These are phyloP conservation scores for Alosa sapidissima DNA, from an alignment of 2,797 vertebrate genomes.

Conservation along the genomic window DNA sequence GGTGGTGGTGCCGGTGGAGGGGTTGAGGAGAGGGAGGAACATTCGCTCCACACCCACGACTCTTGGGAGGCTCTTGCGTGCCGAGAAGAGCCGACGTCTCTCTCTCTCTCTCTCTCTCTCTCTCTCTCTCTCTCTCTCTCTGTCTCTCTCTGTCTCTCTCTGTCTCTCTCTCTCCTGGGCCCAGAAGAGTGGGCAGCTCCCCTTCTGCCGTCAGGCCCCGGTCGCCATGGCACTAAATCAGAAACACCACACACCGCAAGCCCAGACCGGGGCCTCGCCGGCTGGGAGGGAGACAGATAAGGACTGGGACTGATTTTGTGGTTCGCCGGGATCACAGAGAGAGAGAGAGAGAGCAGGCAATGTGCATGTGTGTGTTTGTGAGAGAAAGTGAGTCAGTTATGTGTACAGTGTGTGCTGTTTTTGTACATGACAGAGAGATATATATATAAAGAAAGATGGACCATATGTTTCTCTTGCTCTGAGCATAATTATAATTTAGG, in stretches of 20 bases:
- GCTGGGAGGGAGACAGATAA: slow-evolving; percentile 43
- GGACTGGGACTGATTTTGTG: slow-evolving; percentile 45
- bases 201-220: slow-evolving; percentile 16
- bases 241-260: slow-evolving; percentile 25
- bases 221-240: slow-evolving; percentile 27
- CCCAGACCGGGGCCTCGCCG: slow-evolving; percentile 34
- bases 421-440: slow-evolving; percentile 13
- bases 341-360: neutral
- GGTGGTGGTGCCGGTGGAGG: neutral
- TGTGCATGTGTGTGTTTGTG: neutral
- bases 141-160: neutral
- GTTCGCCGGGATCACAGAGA: slow-evolving; percentile 37
- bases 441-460: slow-evolving; percentile 37
- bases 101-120: neutral
- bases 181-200: slow-evolving; percentile 20
- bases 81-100: slow-evolving; percentile 13
- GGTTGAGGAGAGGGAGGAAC: neutral
- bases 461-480: slow-evolving; percentile 46
- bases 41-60: slow-evolving; percentile 16
- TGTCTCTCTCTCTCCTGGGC: neutral
- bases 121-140: neutral
- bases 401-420: neutral
- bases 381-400: neutral
- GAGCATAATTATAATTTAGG: neutral
- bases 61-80: slow-evolving; percentile 13